phyloP scores from a whole-genome alignment of 2,797 vertebrate species.

The Sebastes hopkinsi region DNA sequence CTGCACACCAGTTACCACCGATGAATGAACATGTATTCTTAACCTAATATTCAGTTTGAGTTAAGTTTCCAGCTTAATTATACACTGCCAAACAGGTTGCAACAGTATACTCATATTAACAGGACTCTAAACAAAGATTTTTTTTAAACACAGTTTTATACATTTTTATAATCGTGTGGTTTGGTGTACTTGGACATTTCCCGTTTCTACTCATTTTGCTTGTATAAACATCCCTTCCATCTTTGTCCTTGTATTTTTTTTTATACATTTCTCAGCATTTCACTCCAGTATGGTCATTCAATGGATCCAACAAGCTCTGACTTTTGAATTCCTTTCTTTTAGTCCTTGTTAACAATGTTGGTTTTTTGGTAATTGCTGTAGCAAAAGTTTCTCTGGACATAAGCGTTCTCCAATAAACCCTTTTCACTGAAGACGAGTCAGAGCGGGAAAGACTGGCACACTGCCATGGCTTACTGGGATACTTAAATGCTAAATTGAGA shows the following conservation, averaged over 20 bases:
- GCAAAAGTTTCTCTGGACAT: background rate
- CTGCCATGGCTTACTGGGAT: background rate
- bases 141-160: background rate
- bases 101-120: background rate
- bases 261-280: background rate
- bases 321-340: background rate
- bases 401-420: background rate
- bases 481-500: background rate
- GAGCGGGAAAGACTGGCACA: too few relatives aligned
- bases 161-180: background rate
- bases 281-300: background rate
- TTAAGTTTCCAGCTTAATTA: background rate
- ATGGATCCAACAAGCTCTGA: background rate
- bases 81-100: background rate
- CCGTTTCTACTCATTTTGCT: background rate
- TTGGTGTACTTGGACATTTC: background rate
- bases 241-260: background rate
- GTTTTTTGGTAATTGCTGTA: background rate
- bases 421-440: background rate
- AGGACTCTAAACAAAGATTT: background rate
- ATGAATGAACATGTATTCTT: constrained; percentile 4
- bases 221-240: background rate
- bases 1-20: constrained; percentile 3
- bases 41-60: constrained; percentile 14
- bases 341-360: background rate